Evolutionary conservation across 2,888 invertebrate genomes (phyloP).

Genomic region (Lissocephala sabroskyi): DNA sequence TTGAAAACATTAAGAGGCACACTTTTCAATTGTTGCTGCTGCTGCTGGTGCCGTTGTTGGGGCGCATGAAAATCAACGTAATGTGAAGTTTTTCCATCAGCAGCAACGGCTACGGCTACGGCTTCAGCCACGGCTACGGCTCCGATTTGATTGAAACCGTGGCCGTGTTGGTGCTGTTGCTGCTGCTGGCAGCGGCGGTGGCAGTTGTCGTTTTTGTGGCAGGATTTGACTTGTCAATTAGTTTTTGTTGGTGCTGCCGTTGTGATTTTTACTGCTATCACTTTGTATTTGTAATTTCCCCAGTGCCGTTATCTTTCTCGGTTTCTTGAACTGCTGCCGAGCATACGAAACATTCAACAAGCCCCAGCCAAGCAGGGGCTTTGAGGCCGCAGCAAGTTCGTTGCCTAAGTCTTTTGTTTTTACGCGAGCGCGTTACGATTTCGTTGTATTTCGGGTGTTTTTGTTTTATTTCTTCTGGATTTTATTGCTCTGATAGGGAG

Average conservation of each 20-base stretch:
- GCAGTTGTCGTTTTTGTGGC: slow-evolving; percentile 32
- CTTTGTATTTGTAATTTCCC: slow-evolving; percentile 29
- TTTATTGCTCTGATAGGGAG: too few relatives aligned
- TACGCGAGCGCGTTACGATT: too few relatives aligned
- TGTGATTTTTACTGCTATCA: slow-evolving; percentile 39
- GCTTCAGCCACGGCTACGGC: not conserved
- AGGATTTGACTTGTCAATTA: slow-evolving; percentile 66
- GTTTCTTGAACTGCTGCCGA: not conserved
- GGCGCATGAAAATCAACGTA: slow-evolving; percentile 9
- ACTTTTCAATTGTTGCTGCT: slow-evolving; percentile 61
- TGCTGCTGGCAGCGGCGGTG: slow-evolving; percentile 6
- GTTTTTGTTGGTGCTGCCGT: slow-evolving; percentile 33
- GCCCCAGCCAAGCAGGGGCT: too few relatives aligned
- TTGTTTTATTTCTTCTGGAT: slow-evolving; percentile 22
- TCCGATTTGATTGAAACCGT: slow-evolving; percentile 3
- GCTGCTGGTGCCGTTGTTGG: slow-evolving; percentile 16
- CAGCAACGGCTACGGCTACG: too few relatives aligned
- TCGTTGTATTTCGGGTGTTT: slow-evolving; percentile 7
- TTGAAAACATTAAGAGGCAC: slow-evolving; percentile 61
- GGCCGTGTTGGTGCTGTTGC: slow-evolving; percentile 4
- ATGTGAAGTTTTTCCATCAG: not conserved
- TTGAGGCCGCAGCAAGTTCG: slow-evolving; percentile 36
- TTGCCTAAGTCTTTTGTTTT: slow-evolving; percentile 62
- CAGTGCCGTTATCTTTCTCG: slow-evolving; percentile 44
- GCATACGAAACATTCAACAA: not conserved